These are phyloP conservation scores for Tapirus terrestris DNA, from an alignment of 2,113 vertebrate species.

Conservation along the genomic window DNA sequence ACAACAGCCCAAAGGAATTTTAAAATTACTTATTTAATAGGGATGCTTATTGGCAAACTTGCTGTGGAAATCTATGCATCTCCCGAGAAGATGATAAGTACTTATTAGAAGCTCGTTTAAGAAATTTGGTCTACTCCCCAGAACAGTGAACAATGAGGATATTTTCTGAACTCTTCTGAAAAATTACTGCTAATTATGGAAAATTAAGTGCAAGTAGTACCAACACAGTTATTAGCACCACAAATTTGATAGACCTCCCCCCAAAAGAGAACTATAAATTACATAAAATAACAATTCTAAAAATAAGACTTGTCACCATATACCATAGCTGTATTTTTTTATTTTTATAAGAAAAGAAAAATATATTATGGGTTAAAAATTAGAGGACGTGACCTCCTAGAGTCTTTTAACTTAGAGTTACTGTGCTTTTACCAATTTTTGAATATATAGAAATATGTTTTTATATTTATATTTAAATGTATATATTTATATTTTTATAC, in stretches of 20 bases:
- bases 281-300: slow-evolving; percentile 45
- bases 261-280: slow-evolving; percentile 38
- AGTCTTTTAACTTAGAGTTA: background rate
- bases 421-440: background rate
- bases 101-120: slow-evolving; percentile 58
- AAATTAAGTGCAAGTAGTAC: slow-evolving; percentile 55
- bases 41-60: slow-evolving; percentile 46
- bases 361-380: slow-evolving; percentile 12
- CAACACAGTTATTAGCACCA: slow-evolving; percentile 49
- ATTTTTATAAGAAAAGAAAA: slow-evolving; percentile 32
- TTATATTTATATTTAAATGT: background rate
- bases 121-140: slow-evolving; percentile 48
- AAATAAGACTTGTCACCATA: slow-evolving; percentile 4
- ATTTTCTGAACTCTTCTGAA: slow-evolving; percentile 62
- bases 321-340: background rate
- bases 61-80: slow-evolving; percentile 23
- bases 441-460: background rate
- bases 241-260: background rate
- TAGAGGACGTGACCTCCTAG: background rate
- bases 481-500: background rate
- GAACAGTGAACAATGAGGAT: slow-evolving; percentile 48
- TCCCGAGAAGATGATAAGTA: slow-evolving; percentile 41
- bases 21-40: slow-evolving; percentile 58
- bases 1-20: background rate
- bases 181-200: slow-evolving; percentile 61